Percentiles rank a stretch among this genome's conserved stretches.
Conservation (phyloP, 2,113 vertebrate genomes). For the Ginglymostoma cirratum region DNA sequence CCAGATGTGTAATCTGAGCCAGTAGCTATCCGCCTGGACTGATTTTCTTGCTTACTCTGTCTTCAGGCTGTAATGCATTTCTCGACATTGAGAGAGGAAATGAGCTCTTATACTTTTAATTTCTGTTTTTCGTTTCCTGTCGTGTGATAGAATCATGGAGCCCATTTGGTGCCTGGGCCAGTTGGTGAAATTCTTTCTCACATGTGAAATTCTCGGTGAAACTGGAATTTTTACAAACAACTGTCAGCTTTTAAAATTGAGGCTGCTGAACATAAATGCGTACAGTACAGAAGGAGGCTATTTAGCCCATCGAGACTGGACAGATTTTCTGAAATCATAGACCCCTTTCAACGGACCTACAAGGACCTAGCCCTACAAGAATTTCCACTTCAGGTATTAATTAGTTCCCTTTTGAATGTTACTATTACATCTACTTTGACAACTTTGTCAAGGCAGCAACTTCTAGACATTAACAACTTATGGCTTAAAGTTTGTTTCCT, state of each 20-base stretch:
- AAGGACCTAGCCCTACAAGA: not conserved
- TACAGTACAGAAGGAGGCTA: not conserved
- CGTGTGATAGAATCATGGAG: not conserved
- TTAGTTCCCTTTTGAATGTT: not conserved
- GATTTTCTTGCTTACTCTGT: not conserved
- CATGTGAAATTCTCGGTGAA: not conserved
- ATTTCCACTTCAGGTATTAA: not conserved
- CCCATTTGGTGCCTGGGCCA: not conserved
- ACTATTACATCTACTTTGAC: not conserved
- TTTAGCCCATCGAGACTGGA: not conserved
- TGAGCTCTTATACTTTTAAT: not conserved
- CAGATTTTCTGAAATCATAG: not conserved
- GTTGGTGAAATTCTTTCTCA: not conserved
- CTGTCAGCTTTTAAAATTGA: not conserved
- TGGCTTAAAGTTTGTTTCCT: not conserved
- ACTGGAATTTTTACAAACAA: not conserved
- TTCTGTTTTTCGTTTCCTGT: not conserved
- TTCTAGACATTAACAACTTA: not conserved
- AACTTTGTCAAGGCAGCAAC: not conserved
- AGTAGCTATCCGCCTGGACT: not conserved
- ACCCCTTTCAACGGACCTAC: not conserved
- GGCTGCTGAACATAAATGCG: not conserved
- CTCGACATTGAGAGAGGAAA: not conserved
- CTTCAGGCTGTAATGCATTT: not conserved
- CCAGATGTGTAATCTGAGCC: slow-evolving; percentile 9